A percentile compares a stretch with the other conserved stretches of the same genome.
Evolutionary conservation across 2,888 invertebrate genomes (phyloP).

Genomic region (Synanthedon formicaeformis): DNA sequence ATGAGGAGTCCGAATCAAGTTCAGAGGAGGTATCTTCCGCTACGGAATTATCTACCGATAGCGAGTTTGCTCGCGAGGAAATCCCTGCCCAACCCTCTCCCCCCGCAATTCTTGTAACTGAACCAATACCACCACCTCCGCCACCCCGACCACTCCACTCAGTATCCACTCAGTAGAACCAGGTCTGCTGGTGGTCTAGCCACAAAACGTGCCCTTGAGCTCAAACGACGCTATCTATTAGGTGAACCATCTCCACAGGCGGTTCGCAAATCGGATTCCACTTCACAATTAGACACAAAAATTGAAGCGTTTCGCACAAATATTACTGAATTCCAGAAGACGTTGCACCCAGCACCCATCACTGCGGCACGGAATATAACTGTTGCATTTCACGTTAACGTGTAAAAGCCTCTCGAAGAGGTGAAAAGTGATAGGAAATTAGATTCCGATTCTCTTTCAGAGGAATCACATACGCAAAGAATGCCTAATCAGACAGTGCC

Average conservation of each 20-base stretch:
- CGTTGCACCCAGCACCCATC: constrained; percentile 81
- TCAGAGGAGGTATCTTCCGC: constrained; percentile 86
- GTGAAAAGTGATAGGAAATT: constrained; percentile 26
- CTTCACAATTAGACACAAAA: constrained; percentile 86
- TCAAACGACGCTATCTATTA: constrained; percentile 86
- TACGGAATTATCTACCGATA: constrained; percentile 93
- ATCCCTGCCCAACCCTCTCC: constrained; percentile 77
- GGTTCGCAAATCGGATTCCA: constrained; percentile 85
- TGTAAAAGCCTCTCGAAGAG: constrained; percentile 36
- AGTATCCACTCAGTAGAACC: constrained; percentile 84
- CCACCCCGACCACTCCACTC: constrained; percentile 61
- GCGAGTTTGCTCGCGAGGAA: constrained; percentile 89
- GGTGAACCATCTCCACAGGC: constrained; percentile 78
- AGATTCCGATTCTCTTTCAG: constrained; percentile 71
- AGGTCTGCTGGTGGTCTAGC: constrained; percentile 90
- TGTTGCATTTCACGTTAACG: constrained; percentile 1
- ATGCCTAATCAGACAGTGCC: constrained; percentile 70
- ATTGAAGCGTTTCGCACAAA: constrained; percentile 86
- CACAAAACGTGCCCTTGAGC: constrained; percentile 86
- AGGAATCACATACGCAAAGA: constrained; percentile 48
- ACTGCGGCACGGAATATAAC: not conserved
- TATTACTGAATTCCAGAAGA: constrained; percentile 89
- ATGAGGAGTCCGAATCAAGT: constrained; percentile 73
- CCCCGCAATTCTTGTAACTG: constrained; percentile 82
- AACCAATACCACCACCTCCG: constrained; percentile 83